Base-by-base conservation (phyloP, 2,888 invertebrate genomes). In the Lathronympha strigana region DNA sequence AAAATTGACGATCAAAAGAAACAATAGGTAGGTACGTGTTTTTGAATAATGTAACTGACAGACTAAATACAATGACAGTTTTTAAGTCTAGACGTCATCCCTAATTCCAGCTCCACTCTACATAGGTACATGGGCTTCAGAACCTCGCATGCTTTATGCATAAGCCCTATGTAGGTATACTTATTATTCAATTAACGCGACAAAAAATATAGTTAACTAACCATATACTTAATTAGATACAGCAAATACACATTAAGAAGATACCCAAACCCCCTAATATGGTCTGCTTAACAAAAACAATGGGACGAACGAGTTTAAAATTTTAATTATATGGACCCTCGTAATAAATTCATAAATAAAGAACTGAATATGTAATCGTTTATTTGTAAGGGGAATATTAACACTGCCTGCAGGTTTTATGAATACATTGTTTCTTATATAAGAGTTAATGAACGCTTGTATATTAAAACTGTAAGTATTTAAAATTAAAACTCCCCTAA, bases 251-350 rank as follows among this genome's bases (percentile, higher is more conserved):
- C 31, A 8, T 31, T 11, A 31, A 57, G 23, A 36, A 45, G 61
- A 62, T 33, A 60, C 25, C 38, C 25, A 31, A 60, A 60, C 11
- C 43, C 50, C 45, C 36, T 54, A 19, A 13, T 17, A 45, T 50
- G 36, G 33, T 36, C 53, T 19, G 33, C 45, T 57, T 31, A 68
- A 72, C 67, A 72, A 74, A 74, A 76, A 76, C 76, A 75, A 76
- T 70, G 69, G 69, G 72, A 79, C 81, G 80, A 79, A 72, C 73
- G 75, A 76, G 11, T 80, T 76, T 70, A 67, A 54, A 58, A 74
- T 71, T 69, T 72, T 87, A 90, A 90, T 89, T 80, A 86, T 82
- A 90, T 90, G 90, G 80, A 90, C 90, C 90, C 89, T 76, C 67
- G 63, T 81, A 71, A 83, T 84, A 83, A 88, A 85, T 86, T 78